A percentile compares a stretch with the other conserved stretches of the same genome.
Evolutionary conservation across 2,113 vertebrate genomes (phyloP).

Genomic region (Phylloscopus whistleri): DNA sequence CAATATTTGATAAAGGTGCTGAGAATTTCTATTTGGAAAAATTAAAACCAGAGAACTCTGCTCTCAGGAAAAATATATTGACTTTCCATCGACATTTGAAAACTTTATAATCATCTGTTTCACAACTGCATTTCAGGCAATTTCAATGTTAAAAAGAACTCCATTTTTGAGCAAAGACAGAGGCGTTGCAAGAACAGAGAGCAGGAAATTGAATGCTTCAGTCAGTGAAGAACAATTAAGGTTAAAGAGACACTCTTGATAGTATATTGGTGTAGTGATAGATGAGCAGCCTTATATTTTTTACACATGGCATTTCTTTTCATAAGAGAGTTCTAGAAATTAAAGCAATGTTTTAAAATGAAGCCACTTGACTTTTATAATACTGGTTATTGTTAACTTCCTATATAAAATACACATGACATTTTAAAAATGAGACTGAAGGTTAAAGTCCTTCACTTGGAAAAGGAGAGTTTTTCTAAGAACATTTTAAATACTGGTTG

Average conservation of each 20-base stretch:
- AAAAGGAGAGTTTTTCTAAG: neutral
- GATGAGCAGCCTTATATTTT: neutral
- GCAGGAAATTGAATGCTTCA: constrained; percentile 40
- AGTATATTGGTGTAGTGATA: neutral
- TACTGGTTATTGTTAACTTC: neutral
- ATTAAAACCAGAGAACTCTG: neutral
- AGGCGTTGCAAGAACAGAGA: neutral
- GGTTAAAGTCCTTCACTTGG: neutral
- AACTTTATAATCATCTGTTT: neutral
- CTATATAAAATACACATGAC: neutral
- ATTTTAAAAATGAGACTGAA: constrained; percentile 1
- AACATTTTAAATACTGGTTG: neutral
- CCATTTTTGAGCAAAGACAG: neutral
- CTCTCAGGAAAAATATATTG: neutral
- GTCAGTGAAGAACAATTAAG: constrained; percentile 42
- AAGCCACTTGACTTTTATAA: neutral
- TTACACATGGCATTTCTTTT: constrained; percentile 16
- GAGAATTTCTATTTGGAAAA: neutral
- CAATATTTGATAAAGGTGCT: constrained; percentile 40
- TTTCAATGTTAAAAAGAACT: neutral
- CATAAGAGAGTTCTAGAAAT: neutral
- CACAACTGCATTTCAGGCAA: neutral
- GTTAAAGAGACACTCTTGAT: constrained; percentile 15
- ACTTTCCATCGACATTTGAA: neutral
- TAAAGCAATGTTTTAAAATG: constrained; percentile 28